These are phyloP conservation scores for Drosophila anomalata DNA, from an alignment of 2,888 invertebrate genomes.

Conservation along the genomic window DNA sequence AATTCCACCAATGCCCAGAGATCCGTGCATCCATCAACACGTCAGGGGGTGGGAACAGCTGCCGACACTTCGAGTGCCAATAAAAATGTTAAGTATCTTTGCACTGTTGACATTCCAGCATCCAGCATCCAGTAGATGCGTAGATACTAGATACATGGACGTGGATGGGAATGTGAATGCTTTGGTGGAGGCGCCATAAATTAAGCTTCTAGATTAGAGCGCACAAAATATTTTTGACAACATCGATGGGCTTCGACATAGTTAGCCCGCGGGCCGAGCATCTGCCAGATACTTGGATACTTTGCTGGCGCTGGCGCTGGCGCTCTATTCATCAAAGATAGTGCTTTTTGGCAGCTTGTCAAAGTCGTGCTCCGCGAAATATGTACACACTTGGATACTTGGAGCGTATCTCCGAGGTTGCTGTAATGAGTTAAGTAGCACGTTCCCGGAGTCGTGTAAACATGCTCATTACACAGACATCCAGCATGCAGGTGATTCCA, in stretches of 20 bases:
- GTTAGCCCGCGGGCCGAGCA: conserved; percentile 22
- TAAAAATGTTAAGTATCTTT: conserved; percentile 83
- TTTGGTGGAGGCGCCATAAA: conserved; percentile 51
- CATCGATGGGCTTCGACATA: conserved; percentile 55
- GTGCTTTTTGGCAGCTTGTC: conserved; percentile 41
- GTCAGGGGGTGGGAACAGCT: conserved; percentile 73
- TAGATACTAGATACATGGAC: conserved; percentile 57
- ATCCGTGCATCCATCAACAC: conserved; percentile 70
- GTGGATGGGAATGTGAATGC: background rate
- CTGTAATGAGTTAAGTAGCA: conserved; percentile 49
- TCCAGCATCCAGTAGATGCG: conserved; percentile 37
- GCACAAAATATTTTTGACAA: conserved; percentile 59
- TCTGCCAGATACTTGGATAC: conserved; percentile 53
- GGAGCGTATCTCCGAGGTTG: background rate
- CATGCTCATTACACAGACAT: conserved; percentile 65
- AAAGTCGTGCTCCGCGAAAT: conserved; percentile 44
- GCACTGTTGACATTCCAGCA: conserved; percentile 70
- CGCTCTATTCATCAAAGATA: conserved; percentile 35
- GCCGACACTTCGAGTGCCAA: conserved; percentile 79
- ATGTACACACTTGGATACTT: conserved; percentile 1
- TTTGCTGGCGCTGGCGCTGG: background rate
- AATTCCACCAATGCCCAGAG: conserved; percentile 43
- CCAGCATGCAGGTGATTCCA: conserved; percentile 58
- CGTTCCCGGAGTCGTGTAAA: conserved; percentile 48
- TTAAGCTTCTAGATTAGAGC: conserved; percentile 54